Conservation (phyloP, 2,797 vertebrate genomes). For the Chloroceryle amazona region DNA sequence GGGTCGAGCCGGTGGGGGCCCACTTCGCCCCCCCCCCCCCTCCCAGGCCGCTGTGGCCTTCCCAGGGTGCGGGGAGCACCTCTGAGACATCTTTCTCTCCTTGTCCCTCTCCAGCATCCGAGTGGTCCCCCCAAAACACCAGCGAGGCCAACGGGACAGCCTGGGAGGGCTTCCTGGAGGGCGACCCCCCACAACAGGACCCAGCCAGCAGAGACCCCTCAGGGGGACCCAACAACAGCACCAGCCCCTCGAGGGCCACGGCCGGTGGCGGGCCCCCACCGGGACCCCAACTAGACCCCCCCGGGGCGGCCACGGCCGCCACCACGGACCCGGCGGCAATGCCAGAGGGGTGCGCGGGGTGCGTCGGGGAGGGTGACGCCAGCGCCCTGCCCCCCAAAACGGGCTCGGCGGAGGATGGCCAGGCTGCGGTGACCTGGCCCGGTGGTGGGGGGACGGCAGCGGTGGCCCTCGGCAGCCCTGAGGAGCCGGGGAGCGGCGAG, state of each 20-base stretch:
- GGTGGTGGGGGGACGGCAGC: not conserved
- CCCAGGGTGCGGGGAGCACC: not conserved
- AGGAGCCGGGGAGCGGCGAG: conserved; percentile 90
- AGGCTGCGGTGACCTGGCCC: not conserved
- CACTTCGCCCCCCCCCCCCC: not conserved
- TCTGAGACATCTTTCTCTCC: not conserved
- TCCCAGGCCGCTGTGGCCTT: fast-evolving
- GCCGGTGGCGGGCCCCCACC: not conserved
- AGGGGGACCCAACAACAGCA: not conserved
- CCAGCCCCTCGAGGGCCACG: not conserved
- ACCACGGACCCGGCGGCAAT: not conserved
- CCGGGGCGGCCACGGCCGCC: not conserved
- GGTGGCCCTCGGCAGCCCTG: conserved; percentile 74
- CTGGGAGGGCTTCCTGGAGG: not conserved
- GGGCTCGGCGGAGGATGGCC: not conserved
- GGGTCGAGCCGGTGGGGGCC: not conserved
- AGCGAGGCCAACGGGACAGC: not conserved
- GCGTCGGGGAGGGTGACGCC: not conserved
- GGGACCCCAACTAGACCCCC: conserved; percentile 7
- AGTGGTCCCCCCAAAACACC: not conserved
- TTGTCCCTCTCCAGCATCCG: not conserved
- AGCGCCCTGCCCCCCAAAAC: not conserved
- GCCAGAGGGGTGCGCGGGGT: conserved; percentile 5
- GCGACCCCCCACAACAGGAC: not conserved
- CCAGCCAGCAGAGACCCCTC: not conserved